Evolutionary conservation across 2,888 invertebrate genomes (phyloP).

Genomic region (Zhengitettix transpicula): DNA sequence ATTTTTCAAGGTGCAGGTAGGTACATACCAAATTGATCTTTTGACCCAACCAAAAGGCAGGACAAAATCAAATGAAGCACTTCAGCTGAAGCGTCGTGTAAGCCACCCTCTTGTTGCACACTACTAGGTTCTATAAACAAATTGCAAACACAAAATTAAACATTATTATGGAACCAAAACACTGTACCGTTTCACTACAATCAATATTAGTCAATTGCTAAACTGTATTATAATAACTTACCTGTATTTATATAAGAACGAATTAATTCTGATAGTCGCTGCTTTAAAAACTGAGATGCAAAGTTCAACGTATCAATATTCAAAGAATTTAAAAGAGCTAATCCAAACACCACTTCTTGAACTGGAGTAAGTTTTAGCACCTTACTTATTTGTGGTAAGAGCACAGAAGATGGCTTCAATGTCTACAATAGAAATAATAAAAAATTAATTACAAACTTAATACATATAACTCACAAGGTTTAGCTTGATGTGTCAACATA

Average conservation of each 20-base stretch:
- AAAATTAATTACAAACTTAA: not conserved
- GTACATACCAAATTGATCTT: constrained; percentile 25
- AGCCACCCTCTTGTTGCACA: constrained; percentile 58
- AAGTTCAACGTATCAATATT: constrained; percentile 55
- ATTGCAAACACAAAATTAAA: not conserved
- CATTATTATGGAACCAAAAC: too few species aligned
- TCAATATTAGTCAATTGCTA: not conserved
- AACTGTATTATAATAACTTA: constrained; percentile 19
- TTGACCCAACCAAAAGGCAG: constrained; percentile 28
- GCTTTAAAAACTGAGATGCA: constrained; percentile 63
- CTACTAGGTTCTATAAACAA: constrained; percentile 38
- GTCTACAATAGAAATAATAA: constrained; percentile 36
- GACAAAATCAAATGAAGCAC: constrained; percentile 66
- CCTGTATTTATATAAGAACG: constrained; percentile 74
- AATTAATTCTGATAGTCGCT: constrained; percentile 68
- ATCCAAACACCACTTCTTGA: constrained; percentile 80
- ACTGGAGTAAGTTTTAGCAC: constrained; percentile 71
- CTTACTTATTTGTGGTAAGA: constrained; percentile 71
- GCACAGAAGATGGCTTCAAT: constrained; percentile 58
- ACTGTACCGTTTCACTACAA: not conserved
- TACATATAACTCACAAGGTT: too few species aligned
- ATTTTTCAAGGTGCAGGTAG: too few species aligned
- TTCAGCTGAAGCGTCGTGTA: constrained; percentile 83
- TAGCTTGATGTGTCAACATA: too few species aligned
- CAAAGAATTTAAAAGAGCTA: constrained; percentile 67